A percentile compares a stretch with the other conserved stretches of the same genome.
Conservation (phyloP, 2,797 vertebrate genomes). For the Arctocebus calabarensis region DNA sequence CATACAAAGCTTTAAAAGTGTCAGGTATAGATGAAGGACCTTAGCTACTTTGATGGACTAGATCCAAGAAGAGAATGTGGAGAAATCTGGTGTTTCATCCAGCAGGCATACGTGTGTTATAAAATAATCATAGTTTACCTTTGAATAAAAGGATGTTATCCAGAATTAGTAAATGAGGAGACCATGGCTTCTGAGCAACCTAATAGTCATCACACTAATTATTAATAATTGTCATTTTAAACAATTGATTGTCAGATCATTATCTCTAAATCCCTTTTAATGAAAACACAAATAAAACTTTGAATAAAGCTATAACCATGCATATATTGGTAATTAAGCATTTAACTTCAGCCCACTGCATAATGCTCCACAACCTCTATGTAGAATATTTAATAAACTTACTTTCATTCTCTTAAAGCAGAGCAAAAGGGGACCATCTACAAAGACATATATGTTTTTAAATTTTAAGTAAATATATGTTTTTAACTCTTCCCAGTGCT, state of each 20-base stretch:
- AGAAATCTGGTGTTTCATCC: slow-evolving; percentile 71
- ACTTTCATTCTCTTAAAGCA: background rate
- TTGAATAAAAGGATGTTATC: background rate
- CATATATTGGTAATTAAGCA: background rate
- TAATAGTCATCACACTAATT: background rate
- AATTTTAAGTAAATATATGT: slow-evolving; percentile 9
- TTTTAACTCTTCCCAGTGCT: background rate
- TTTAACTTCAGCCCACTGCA: background rate
- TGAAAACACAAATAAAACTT: background rate
- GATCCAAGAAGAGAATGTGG: slow-evolving; percentile 73
- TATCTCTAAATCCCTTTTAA: slow-evolving; percentile 9
- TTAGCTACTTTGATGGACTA: slow-evolving; percentile 73
- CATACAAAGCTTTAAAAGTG: slow-evolving; percentile 81
- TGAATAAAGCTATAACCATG: background rate
- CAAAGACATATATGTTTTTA: background rate
- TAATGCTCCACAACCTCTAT: background rate
- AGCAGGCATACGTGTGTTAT: background rate
- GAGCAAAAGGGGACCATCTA: background rate
- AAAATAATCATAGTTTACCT: slow-evolving; percentile 54
- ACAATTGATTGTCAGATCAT: background rate
- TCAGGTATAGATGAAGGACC: slow-evolving; percentile 81
- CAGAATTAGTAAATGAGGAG: slow-evolving; percentile 41
- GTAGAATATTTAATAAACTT: background rate
- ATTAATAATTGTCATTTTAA: slow-evolving; percentile 13
- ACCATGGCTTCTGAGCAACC: background rate